phyloP scores from a whole-genome alignment of 2,113 vertebrate species.

The Lasiurus cinereus region DNA sequence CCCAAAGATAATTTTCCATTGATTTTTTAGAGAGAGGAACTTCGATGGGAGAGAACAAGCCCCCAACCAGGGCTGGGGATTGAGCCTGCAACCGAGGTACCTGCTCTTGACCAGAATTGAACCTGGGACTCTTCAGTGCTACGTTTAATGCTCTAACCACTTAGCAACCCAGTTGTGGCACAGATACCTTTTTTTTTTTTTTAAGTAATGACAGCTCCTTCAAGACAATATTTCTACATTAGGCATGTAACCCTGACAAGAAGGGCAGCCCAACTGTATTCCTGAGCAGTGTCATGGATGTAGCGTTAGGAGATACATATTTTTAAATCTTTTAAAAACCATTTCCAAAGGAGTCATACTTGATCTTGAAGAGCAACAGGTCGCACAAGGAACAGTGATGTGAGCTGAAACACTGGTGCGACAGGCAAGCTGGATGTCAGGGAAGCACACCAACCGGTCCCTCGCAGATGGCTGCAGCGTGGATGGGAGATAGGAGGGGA shows the following conservation, averaged over 20 bases:
- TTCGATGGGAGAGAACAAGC: no score
- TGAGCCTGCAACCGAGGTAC: no score
- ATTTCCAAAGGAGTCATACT: constrained; percentile 41
- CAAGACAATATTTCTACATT: background rate
- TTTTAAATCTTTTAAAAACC: constrained; percentile 48
- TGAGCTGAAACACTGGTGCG: background rate
- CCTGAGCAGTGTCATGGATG: constrained; percentile 27
- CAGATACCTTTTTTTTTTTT: background rate
- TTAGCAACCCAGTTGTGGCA: no score
- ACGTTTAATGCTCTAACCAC: no score
- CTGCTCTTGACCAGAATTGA: no score
- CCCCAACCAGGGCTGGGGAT: no score
- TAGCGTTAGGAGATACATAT: background rate
- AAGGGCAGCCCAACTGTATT: background rate
- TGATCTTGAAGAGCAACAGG: background rate
- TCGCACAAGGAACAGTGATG: background rate
- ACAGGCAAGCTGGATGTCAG: background rate
- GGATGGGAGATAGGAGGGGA: background rate
- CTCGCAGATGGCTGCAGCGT: rapidly evolving
- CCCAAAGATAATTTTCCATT: no score
- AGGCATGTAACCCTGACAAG: background rate
- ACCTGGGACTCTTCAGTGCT: no score
- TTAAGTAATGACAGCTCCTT: background rate
- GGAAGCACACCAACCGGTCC: rapidly evolving
- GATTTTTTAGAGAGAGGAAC: no score